Evolutionary conservation across 1,140 invertebrate genomes (phyloP).

Genomic region (Atta colombica): DNA sequence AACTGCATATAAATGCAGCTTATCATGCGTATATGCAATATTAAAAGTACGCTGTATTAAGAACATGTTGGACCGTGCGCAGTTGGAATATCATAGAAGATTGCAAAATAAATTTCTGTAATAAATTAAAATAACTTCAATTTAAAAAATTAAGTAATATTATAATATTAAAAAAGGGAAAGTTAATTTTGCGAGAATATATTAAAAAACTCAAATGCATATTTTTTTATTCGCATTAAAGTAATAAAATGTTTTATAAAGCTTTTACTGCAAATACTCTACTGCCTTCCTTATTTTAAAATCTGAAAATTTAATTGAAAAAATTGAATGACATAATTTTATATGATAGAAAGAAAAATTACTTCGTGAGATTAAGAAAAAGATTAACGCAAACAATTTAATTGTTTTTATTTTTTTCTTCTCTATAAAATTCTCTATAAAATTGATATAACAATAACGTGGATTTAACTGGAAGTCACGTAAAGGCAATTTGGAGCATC

Average conservation of each 20-base stretch:
- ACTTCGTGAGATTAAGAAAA: not conserved
- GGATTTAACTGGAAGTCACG: not conserved
- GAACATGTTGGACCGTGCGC: not conserved
- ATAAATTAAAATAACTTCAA: not conserved
- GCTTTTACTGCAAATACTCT: not conserved
- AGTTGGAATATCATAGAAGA: slow-evolving; percentile 19
- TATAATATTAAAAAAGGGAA: not conserved
- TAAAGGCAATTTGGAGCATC: slow-evolving; percentile 8
- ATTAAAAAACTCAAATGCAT: not conserved
- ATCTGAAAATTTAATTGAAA: not conserved
- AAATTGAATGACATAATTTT: not conserved
- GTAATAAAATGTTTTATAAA: slow-evolving; percentile 3
- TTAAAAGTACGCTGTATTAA: slow-evolving; percentile 32
- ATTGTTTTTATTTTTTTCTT: not conserved
- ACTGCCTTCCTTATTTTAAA: not conserved
- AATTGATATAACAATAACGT: not conserved
- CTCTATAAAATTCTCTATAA: not conserved
- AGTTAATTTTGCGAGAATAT: not conserved
- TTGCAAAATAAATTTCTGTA: slow-evolving; percentile 31
- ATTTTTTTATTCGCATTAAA: not conserved
- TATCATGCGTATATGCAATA: slow-evolving; percentile 1
- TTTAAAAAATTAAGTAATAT: not conserved
- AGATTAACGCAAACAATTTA: not conserved
- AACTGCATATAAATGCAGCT: slow-evolving; percentile 45
- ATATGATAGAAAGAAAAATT: not conserved